Evolutionary conservation across 1,140 invertebrate genomes (phyloP).

Genomic region (Solenopsis invicta): DNA sequence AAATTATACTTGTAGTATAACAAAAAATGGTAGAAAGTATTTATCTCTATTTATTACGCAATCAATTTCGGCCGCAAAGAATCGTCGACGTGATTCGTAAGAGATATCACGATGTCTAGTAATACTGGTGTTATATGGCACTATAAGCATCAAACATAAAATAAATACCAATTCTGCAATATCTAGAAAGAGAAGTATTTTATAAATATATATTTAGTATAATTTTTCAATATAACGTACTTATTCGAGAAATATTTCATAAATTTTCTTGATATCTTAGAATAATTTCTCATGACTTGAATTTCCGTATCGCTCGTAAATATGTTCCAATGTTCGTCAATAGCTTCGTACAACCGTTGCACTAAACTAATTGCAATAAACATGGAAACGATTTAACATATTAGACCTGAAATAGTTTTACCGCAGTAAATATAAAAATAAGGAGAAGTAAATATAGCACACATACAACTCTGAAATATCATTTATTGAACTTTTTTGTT

Average conservation of each 20-base stretch:
- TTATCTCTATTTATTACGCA: background rate
- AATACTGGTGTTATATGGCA: conserved; percentile 25
- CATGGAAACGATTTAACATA: conserved; percentile 13
- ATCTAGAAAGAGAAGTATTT: too few relatives aligned
- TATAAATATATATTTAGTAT: too few relatives aligned
- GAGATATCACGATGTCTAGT: background rate
- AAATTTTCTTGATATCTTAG: conserved; percentile 18
- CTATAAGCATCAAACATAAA: background rate
- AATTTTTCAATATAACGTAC: too few relatives aligned
- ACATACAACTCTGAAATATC: too few relatives aligned
- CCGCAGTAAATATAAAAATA: background rate
- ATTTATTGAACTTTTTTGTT: too few relatives aligned
- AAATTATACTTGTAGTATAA: background rate
- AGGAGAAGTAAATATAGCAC: background rate
- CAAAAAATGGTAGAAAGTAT: background rate
- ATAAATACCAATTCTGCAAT: background rate
- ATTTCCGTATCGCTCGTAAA: conserved; percentile 32
- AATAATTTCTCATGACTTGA: conserved; percentile 24
- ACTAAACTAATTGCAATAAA: conserved; percentile 33
- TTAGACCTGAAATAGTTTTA: background rate
- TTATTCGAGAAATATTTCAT: conserved; percentile 22
- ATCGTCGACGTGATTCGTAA: conserved; percentile 29
- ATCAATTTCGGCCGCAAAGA: conserved; percentile 1
- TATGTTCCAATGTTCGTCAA: conserved; percentile 38
- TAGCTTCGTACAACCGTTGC: conserved; percentile 3